Conservation (phyloP, 2,113 vertebrate genomes). For the Corythornis cristatus region DNA sequence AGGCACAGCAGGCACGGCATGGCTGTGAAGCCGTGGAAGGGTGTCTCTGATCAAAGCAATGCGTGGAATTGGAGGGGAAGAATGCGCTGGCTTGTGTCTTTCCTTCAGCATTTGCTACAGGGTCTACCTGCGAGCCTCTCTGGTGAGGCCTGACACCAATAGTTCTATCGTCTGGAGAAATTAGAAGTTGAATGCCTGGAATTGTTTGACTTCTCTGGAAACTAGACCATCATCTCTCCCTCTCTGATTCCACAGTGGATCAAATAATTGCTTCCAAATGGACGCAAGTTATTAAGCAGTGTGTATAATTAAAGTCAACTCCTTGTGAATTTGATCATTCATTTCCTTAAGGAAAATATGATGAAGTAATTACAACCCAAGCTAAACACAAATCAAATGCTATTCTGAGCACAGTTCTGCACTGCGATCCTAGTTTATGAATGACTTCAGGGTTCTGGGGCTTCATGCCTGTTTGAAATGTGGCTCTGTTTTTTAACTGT, state of each 20-base stretch:
- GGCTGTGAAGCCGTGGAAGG: rapidly evolving
- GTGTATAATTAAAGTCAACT: conserved; percentile 53
- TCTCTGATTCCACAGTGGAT: conserved; percentile 1
- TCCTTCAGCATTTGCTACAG: background rate
- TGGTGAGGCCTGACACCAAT: background rate
- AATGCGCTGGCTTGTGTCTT: background rate
- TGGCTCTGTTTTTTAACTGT: conserved; percentile 38
- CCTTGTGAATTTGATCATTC: conserved; percentile 35
- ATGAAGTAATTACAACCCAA: conserved; percentile 46
- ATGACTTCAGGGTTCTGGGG: conserved; percentile 36
- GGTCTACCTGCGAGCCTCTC: background rate
- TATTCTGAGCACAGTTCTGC: background rate
- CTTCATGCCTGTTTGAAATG: conserved; percentile 8
- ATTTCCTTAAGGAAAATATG: conserved; percentile 64
- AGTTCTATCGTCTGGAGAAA: background rate
- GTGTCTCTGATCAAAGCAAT: background rate
- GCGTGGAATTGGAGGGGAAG: background rate
- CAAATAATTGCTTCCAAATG: conserved; percentile 49
- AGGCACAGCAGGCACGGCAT: rapidly evolving
- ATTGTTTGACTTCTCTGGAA: background rate
- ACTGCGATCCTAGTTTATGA: conserved; percentile 10
- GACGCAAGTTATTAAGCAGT: conserved; percentile 41
- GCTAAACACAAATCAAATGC: conserved; percentile 53
- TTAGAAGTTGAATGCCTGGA: background rate
- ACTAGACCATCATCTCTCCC: background rate